Evolutionary conservation across 2,113 vertebrate species (phyloP).

Genomic region (Baryphthengus martii): DNA sequence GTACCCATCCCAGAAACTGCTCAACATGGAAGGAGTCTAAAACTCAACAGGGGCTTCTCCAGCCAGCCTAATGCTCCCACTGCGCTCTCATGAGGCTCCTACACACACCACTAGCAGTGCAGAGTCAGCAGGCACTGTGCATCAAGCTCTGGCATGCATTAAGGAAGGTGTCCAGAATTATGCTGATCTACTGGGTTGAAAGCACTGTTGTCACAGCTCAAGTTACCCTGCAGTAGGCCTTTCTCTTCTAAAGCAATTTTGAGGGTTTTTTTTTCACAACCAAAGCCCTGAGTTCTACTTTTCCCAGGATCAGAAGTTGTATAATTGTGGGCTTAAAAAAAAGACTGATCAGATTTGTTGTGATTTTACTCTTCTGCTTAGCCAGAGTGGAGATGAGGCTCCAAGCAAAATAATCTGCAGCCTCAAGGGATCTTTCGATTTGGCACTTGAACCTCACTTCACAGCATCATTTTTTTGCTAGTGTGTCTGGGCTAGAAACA

Average conservation of each 20-base stretch:
- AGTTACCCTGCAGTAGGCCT: not conserved
- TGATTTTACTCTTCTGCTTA: not conserved
- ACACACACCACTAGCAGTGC: fast-evolving
- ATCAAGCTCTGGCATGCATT: not conserved
- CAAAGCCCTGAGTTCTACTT: not conserved
- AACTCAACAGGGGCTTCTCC: not conserved
- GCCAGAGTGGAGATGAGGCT: not conserved
- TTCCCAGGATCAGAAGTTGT: not conserved
- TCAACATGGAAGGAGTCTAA: not conserved
- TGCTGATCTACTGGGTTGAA: not conserved
- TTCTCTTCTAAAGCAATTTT: not conserved
- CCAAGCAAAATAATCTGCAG: not conserved
- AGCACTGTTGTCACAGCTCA: not conserved
- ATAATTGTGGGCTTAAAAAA: not conserved
- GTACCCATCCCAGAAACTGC: not conserved
- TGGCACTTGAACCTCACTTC: not conserved
- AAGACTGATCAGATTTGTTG: not conserved
- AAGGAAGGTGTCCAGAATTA: fast-evolving
- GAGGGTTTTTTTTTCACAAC: not conserved
- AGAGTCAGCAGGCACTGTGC: not conserved
- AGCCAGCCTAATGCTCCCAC: fast-evolving
- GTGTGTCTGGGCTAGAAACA: not conserved
- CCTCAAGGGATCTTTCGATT: not conserved
- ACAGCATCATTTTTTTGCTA: not conserved
- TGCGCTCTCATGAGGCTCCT: fast-evolving